Conservation (phyloP, 2,888 invertebrate genomes). For the Macrostomum cliftonense region DNA sequence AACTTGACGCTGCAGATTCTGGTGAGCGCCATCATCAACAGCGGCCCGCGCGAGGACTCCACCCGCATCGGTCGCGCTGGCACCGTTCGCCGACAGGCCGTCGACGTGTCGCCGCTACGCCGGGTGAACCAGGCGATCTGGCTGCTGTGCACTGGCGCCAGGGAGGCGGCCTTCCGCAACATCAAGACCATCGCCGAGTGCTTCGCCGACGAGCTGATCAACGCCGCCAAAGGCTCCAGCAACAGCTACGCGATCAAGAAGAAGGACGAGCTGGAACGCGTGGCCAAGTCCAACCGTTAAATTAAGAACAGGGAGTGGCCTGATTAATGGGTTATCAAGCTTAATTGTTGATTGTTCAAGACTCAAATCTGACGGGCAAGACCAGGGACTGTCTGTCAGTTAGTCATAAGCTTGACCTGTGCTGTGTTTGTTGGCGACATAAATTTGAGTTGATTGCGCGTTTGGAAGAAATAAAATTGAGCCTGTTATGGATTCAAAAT, state of each 20-base stretch:
- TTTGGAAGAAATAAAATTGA: no score
- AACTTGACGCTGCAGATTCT: constrained; percentile 57
- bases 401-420: no score
- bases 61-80: constrained; percentile 99
- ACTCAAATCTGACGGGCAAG: no score
- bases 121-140: constrained; percentile 98
- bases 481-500: no score
- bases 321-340: no score
- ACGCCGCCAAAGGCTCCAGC: constrained; percentile 87
- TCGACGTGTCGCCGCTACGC: constrained; percentile 90
- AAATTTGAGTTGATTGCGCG: no score
- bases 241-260: constrained; percentile 99
- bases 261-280: constrained; percentile 99
- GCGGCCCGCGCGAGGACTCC: constrained; percentile 96
- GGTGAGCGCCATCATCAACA: constrained; percentile 93
- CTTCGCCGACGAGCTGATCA: constrained; percentile 96
- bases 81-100: constrained; percentile 97
- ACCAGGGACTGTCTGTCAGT: no score
- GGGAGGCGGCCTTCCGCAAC: constrained; percentile 97
- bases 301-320: no score
- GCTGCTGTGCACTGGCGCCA: constrained; percentile 92
- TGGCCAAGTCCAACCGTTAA: constrained; percentile 99
- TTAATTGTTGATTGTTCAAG: no score
- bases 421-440: no score
- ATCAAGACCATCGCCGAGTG: constrained; percentile 99